Conservation (phyloP, 2,113 vertebrate species). For the Acrocephalus arundinaceus region DNA sequence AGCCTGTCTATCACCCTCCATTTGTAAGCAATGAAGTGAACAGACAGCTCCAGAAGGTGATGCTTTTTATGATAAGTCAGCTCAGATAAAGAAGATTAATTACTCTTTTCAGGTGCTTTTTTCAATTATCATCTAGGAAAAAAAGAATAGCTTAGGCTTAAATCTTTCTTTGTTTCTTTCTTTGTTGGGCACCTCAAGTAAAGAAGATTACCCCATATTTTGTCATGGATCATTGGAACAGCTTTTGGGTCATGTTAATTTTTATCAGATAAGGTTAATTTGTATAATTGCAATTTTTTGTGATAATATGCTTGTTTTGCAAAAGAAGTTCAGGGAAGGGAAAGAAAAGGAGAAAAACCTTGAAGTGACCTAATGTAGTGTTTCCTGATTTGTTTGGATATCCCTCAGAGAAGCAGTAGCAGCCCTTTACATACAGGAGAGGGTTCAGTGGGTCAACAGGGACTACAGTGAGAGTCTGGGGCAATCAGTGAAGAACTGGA, state of each 20-base stretch:
- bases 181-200: not conserved
- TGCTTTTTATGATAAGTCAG: not conserved
- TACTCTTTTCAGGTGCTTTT: constrained; percentile 1
- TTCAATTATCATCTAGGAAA: not conserved
- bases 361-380: not conserved
- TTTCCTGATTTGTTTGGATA: not conserved
- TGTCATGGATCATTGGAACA: not conserved
- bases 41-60: not conserved
- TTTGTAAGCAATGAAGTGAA: not conserved
- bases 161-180: not conserved
- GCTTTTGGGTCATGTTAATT: not conserved
- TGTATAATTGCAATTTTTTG: not conserved
- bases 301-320: not conserved
- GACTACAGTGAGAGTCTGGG: not conserved
- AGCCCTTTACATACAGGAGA: not conserved
- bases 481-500: not conserved
- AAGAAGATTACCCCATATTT: not conserved
- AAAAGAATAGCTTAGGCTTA: not conserved
- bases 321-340: not conserved
- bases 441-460: not conserved
- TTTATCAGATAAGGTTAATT: not conserved
- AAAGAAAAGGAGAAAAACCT: not conserved
- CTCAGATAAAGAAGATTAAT: constrained; percentile 44
- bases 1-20: not conserved
- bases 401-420: not conserved